These are phyloP conservation scores for Axinella damicornis DNA, from an alignment of 37 sponge, comb jelly and placozoan species.

Conservation along the genomic window DNA sequence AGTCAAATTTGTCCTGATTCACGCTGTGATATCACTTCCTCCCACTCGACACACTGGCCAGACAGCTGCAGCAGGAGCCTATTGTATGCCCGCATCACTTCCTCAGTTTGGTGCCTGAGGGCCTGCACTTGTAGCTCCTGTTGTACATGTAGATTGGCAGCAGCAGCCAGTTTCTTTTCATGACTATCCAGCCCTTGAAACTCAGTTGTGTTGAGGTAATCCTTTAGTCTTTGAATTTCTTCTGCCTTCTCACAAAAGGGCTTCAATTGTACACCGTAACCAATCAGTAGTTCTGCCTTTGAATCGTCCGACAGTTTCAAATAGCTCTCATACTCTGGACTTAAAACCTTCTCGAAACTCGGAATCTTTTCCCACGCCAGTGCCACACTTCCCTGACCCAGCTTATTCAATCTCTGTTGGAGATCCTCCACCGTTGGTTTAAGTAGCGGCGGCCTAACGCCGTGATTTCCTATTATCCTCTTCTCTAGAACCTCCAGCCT, in stretches of 20 bases:
- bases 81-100: conserved; percentile 42
- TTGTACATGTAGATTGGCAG: conserved; percentile 33
- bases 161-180: conserved; percentile 53
- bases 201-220: conserved; percentile 57
- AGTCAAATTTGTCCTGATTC: conserved; percentile 5
- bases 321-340: conserved; percentile 24
- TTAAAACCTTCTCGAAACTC: conserved; percentile 29
- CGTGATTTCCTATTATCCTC: conserved; percentile 20
- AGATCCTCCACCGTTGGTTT: conserved; percentile 8
- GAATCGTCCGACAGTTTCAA: conserved; percentile 16
- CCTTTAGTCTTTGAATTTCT: conserved; percentile 57
- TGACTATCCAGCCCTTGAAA: conserved; percentile 56
- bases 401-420: conserved; percentile 1
- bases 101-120: conserved; percentile 10
- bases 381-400: background rate
- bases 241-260: background rate
- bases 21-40: conserved; percentile 5
- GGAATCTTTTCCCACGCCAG: conserved; percentile 39
- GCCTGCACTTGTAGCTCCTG: conserved; percentile 45
- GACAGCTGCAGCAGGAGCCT: conserved; percentile 54
- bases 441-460: conserved; percentile 33
- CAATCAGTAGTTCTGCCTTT: conserved; percentile 56
- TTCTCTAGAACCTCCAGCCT: conserved; percentile 55
- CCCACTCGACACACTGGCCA: conserved; percentile 62
- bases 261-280: conserved; percentile 33